Conservation (phyloP, 2,113 vertebrate species). For the Tautogolabrus adspersus region DNA sequence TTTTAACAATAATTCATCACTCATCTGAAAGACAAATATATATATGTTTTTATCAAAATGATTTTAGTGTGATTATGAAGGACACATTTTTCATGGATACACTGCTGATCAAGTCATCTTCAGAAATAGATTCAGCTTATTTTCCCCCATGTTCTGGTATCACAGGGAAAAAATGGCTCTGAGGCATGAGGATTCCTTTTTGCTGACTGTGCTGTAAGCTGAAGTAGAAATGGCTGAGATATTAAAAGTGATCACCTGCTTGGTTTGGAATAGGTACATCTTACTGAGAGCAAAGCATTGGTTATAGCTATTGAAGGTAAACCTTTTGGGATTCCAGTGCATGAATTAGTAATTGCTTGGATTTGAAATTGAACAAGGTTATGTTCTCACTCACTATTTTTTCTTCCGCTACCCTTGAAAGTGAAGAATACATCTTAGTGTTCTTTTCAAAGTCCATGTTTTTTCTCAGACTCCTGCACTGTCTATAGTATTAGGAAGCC, state of each 20-base stretch:
- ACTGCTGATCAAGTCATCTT: not conserved
- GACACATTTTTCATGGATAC: not conserved
- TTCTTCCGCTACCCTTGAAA: not conserved
- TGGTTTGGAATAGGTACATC: slow-evolving; percentile 11
- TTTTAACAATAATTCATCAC: no score
- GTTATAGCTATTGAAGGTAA: slow-evolving; percentile 11
- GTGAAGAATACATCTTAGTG: not conserved
- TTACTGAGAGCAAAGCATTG: slow-evolving; percentile 11
- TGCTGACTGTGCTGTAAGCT: slow-evolving; percentile 23
- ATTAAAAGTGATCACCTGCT: slow-evolving; percentile 17
- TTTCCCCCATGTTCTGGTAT: slow-evolving; percentile 5
- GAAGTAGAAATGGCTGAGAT: slow-evolving; percentile 6
- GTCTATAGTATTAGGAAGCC: slow-evolving; percentile 37
- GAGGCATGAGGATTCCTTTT: not conserved
- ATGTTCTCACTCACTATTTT: not conserved
- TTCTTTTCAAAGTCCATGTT: slow-evolving; percentile 13
- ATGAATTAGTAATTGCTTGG: slow-evolving; percentile 40
- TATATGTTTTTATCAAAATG: no score
- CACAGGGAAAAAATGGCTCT: not conserved
- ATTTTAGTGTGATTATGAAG: no score
- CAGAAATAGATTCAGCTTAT: not conserved
- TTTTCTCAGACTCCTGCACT: slow-evolving; percentile 19
- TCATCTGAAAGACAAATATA: no score
- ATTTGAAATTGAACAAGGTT: slow-evolving; percentile 13
- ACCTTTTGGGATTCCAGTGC: slow-evolving; percentile 12